These are phyloP conservation scores for Danio aesculapii DNA, from an alignment of 2,797 vertebrate species.

Conservation along the genomic window DNA sequence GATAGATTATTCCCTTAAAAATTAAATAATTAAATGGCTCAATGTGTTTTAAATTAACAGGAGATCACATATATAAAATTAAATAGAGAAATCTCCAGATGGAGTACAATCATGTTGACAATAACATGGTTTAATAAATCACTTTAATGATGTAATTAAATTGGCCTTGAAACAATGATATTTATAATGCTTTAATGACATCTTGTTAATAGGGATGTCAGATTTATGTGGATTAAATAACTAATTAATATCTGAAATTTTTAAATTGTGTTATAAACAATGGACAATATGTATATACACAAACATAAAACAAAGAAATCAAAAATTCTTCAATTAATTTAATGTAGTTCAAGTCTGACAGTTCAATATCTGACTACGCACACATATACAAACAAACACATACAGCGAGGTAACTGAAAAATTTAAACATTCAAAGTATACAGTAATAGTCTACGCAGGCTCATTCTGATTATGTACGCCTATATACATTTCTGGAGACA, in stretches of 20 bases:
- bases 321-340: too few relatives aligned
- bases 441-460: too few relatives aligned
- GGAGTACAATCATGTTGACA: background rate
- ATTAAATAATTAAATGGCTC: background rate
- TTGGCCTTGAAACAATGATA: background rate
- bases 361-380: too few relatives aligned
- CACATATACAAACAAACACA: too few relatives aligned
- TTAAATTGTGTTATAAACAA: background rate
- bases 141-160: background rate
- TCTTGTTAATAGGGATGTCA: background rate
- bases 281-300: background rate
- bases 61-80: background rate
- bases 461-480: too few relatives aligned
- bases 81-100: background rate
- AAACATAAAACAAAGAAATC: too few relatives aligned
- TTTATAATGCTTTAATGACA: background rate
- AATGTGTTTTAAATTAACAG: constrained; percentile 7
- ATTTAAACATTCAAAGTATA: background rate
- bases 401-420: background rate
- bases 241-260: background rate
- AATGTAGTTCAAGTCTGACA: too few relatives aligned
- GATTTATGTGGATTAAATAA: background rate
- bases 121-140: background rate
- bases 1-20: constrained; percentile 15
- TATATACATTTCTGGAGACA: too few relatives aligned